Conservation (phyloP, 2,113 vertebrate genomes). For the Crotalus viridis region DNA sequence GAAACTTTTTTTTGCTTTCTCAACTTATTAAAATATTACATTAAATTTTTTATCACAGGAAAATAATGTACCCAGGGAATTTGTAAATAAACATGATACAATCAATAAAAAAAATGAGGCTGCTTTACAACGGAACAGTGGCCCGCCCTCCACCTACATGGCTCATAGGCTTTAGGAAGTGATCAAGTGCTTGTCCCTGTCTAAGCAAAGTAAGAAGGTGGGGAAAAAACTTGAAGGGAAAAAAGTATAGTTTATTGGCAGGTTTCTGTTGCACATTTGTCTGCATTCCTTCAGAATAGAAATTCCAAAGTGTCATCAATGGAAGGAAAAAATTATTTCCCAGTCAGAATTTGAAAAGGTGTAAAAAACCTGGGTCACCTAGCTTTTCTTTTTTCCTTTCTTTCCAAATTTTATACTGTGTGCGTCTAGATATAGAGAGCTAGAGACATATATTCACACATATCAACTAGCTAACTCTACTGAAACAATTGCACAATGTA, state of each 20-base stretch:
- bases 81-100: not conserved
- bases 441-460: conserved; percentile 81
- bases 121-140: not conserved
- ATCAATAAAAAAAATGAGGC: not conserved
- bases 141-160: not conserved
- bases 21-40: conserved; percentile 18
- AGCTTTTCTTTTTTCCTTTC: conserved; percentile 69
- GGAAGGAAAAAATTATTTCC: conserved; percentile 80
- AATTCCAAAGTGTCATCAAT: conserved; percentile 93
- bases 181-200: not conserved
- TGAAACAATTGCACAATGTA: conserved; percentile 61
- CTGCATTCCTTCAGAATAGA: conserved; percentile 79
- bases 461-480: conserved; percentile 48
- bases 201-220: conserved; percentile 43
- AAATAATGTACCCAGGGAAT: not conserved
- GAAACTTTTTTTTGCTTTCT: conserved; percentile 45
- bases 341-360: conserved; percentile 73
- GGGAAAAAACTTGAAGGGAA: conserved; percentile 76
- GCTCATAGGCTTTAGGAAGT: conserved; percentile 3
- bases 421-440: not conserved
- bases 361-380: conserved; percentile 74
- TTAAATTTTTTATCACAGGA: conserved; percentile 5
- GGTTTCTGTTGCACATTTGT: conserved; percentile 73
- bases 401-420: conserved; percentile 67
- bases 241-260: conserved; percentile 63